Evolutionary conservation across 2,113 vertebrate species (phyloP).

Genomic region (Isurus oxyrinchus): DNA sequence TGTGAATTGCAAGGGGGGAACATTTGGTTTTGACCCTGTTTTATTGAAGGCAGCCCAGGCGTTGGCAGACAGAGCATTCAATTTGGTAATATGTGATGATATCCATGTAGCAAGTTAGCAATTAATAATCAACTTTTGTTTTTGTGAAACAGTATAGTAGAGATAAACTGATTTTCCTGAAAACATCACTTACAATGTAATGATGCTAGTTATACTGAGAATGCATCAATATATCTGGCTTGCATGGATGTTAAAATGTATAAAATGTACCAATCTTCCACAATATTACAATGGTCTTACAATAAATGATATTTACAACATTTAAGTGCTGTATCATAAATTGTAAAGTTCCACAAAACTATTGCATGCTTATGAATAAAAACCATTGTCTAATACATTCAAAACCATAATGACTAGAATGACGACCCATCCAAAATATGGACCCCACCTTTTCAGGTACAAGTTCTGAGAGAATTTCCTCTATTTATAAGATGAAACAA

Average conservation of each 20-base stretch:
- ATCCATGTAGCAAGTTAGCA: background rate
- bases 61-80: background rate
- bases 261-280: background rate
- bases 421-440: background rate
- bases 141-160: background rate
- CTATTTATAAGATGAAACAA: background rate
- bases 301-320: constrained; percentile 10
- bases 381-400: background rate
- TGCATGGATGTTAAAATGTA: background rate
- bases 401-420: background rate
- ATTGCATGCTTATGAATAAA: background rate
- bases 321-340: background rate
- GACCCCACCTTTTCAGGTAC: background rate
- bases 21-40: background rate
- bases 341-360: background rate
- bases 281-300: background rate
- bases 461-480: background rate
- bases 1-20: background rate
- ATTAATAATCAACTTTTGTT: background rate
- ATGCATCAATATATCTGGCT: background rate
- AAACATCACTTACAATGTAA: background rate
- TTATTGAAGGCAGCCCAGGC: background rate
- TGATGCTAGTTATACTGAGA: background rate
- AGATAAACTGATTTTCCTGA: background rate
- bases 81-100: background rate